These are phyloP conservation scores for Epinephelus cyanopodus DNA, from an alignment of 2,113 vertebrate genomes.

Conservation along the genomic window DNA sequence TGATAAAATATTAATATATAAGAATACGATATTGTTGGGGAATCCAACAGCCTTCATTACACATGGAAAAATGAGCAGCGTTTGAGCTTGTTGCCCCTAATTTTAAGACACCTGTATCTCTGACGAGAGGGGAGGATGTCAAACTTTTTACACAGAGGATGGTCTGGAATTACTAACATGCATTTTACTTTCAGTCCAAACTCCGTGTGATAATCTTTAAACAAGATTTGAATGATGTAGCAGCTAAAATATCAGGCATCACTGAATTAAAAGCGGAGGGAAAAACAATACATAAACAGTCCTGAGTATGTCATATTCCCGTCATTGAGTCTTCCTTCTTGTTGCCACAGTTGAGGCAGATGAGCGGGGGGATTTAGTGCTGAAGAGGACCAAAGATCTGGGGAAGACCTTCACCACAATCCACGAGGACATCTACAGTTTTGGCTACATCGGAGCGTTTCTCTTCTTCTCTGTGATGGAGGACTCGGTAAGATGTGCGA, in stretches of 20 bases:
- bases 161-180: not conserved
- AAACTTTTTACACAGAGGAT: too few species aligned
- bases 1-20: too few species aligned
- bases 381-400: constrained; percentile 84
- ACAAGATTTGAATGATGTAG: not conserved
- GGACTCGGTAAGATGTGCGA: constrained; percentile 70
- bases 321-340: not conserved
- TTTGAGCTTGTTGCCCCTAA: not conserved
- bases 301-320: not conserved
- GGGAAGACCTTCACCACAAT: constrained; percentile 82
- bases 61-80: not conserved
- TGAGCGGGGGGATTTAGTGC: constrained; percentile 78
- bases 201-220: not conserved
- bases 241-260: not conserved
- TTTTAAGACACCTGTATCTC: too few species aligned
- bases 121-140: too few species aligned
- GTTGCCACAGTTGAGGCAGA: constrained; percentile 77
- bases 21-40: not conserved
- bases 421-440: constrained; percentile 83
- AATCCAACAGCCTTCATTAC: not conserved
- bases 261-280: not conserved
- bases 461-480: constrained; percentile 87
- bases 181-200: not conserved
- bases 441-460: constrained; percentile 86
- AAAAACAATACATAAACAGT: not conserved